Evolutionary conservation across 2,888 invertebrate species (phyloP).

Genomic region (Dicyrtoma fusca): DNA sequence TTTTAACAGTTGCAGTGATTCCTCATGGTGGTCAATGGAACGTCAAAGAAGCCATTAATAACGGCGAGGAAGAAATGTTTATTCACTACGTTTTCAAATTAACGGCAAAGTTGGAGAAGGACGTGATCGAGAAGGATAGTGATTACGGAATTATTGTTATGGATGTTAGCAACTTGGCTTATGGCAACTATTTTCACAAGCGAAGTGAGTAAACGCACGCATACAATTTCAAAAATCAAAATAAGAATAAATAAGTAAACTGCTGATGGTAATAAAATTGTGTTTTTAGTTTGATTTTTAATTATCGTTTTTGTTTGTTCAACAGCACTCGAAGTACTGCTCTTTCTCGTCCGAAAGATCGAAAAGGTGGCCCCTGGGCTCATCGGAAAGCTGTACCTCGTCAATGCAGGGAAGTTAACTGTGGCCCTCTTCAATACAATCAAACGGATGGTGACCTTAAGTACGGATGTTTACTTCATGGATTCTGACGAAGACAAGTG

Average conservation of each 20-base stretch:
- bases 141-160: conserved; percentile 27
- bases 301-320: background rate
- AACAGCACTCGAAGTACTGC: conserved; percentile 17
- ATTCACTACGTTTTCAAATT: conserved; percentile 27
- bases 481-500: conserved; percentile 24
- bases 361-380: conserved; percentile 21
- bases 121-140: conserved; percentile 18
- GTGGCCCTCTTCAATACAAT: conserved; percentile 30
- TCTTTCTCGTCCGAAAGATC: conserved; percentile 7
- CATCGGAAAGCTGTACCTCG: conserved; percentile 26
- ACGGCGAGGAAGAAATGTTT: conserved; percentile 30
- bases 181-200: conserved; percentile 30
- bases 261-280: no score
- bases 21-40: conserved; percentile 34
- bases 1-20: conserved; percentile 25
- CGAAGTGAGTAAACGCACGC: background rate
- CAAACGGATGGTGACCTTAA: conserved; percentile 9
- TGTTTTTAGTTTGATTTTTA: no score
- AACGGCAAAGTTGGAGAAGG: background rate
- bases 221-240: background rate
- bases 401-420: conserved; percentile 21
- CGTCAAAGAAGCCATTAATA: conserved; percentile 29
- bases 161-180: conserved; percentile 31
- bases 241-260: background rate
- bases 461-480: conserved; percentile 5